Evolutionary conservation across 2,113 vertebrate species (phyloP).

Genomic region (Perca flavescens): DNA sequence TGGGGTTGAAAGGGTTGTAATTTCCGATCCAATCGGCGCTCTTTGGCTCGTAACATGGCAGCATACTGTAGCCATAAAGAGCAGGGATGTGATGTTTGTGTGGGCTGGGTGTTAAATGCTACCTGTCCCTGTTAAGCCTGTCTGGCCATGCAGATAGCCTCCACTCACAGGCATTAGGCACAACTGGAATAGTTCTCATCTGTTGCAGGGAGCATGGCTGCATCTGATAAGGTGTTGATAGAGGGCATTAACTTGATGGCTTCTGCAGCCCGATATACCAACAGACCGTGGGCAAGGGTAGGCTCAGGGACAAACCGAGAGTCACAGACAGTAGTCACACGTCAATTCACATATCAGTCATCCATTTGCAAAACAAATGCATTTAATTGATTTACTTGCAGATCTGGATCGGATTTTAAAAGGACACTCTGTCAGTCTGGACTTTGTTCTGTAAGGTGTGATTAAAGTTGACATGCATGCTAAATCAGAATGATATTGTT

Average conservation of each 20-base stretch:
- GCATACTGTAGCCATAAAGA: constrained; percentile 59
- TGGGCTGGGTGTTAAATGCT: constrained; percentile 73
- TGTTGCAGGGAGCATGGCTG: constrained; percentile 62
- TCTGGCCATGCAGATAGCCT: constrained; percentile 75
- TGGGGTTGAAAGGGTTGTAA: constrained; percentile 68
- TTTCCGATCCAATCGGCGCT: constrained; percentile 65
- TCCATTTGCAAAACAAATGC: constrained; percentile 40
- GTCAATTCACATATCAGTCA: constrained; percentile 68
- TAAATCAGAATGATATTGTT: constrained; percentile 57
- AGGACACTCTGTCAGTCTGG: constrained; percentile 40
- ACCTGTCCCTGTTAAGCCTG: constrained; percentile 75
- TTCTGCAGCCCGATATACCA: constrained; percentile 74
- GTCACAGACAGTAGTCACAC: constrained; percentile 61
- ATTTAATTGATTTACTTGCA: constrained; percentile 47
- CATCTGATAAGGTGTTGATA: constrained; percentile 79
- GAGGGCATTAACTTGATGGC: constrained; percentile 73
- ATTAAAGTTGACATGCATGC: constrained; percentile 60
- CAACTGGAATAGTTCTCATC: constrained; percentile 71
- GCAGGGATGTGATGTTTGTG: constrained; percentile 65
- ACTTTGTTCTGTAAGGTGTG: constrained; percentile 36
- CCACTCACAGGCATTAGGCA: constrained; percentile 64
- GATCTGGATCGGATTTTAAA: constrained; percentile 38
- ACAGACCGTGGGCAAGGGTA: constrained; percentile 65
- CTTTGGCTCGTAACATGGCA: constrained; percentile 55
- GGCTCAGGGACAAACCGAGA: constrained; percentile 40